Base-by-base conservation (phyloP, 2,113 vertebrate species). In the Recurvirostra avosetta region DNA sequence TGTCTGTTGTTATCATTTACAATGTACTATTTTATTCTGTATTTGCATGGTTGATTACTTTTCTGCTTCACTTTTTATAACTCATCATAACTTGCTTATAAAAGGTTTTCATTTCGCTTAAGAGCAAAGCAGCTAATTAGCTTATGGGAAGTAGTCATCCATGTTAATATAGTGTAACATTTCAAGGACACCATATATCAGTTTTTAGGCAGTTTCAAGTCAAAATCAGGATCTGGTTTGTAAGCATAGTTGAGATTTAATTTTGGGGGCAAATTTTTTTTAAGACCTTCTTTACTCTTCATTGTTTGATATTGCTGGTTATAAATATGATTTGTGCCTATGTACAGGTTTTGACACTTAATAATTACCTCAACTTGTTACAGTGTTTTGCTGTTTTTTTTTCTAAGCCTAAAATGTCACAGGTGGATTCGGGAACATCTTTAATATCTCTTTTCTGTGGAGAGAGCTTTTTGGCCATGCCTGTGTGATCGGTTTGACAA, bases 21-120 rank as follows among this genome's bases (percentile, higher is more conserved):
- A 68, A 79, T 88, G 52, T 93, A 63, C 56, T 85, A 27, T 52
- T 81, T 93, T 94, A 63, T 90, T 96, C 70, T 82, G 17, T 94
- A 63, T 94, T 95, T 97, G 76, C 89, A 79, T 93, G 77, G 74
- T 71, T 96, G 95, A 94, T 97, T 97, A 86, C 87, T 95, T 67
- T 90, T 53, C 47, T 81, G 53, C 76, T 86, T 92, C 80, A 59
- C 79, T 71, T 82, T 95, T 95, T 71, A 23, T 56, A 97, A 88
- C 38, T 88, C 72, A 86, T 75, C 67, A 61, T 72, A 90, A 73
- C 40, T 93, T 91, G 75, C 92, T 96, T 92, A 75, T 79, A 63
- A 94, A 95, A 91, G 66, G 59, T 58, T 92, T 95, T 94, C 55
- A 95, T 96, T 94, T 96, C 61, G 66, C 86, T 91, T 68, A 85